These are phyloP conservation scores for Neodiprion fabricii DNA, from an alignment of 1,140 invertebrate genomes.

Conservation along the genomic window DNA sequence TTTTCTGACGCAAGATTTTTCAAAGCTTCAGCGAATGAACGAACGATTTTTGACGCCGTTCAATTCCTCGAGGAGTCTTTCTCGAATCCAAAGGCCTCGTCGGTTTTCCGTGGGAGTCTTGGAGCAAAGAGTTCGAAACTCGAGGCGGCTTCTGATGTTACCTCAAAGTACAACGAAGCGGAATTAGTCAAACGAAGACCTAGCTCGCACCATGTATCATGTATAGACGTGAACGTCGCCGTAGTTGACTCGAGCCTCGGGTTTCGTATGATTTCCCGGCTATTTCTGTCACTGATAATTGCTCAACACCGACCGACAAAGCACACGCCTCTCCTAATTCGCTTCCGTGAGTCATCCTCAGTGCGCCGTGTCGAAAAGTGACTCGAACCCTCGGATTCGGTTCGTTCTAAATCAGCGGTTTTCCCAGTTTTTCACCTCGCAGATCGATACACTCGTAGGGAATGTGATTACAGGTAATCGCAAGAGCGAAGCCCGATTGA, in stretches of 20 bases:
- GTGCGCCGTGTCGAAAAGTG: neutral
- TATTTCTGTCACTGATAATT: conserved; percentile 8
- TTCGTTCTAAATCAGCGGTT: neutral
- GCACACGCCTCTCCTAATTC: neutral
- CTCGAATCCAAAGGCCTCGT: neutral
- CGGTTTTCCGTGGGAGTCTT: neutral
- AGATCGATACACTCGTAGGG: neutral
- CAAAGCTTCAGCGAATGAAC: no score
- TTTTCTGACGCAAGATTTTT: no score
- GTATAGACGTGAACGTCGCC: conserved; percentile 36
- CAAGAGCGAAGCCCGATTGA: neutral
- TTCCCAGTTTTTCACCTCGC: neutral
- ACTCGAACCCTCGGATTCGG: neutral
- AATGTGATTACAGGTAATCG: neutral
- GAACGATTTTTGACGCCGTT: no score
- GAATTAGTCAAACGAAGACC: conserved; percentile 39
- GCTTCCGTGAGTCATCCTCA: neutral
- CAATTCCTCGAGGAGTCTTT: neutral
- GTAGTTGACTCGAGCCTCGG: conserved; percentile 16
- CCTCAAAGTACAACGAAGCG: conserved; percentile 38
- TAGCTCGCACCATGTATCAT: conserved; percentile 31
- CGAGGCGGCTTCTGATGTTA: conserved; percentile 31
- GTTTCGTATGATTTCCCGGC: conserved; percentile 10
- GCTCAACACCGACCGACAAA: neutral
- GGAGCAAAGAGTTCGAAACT: neutral